Conservation (phyloP, 2,113 vertebrate species). For the Pantherophis guttatus region DNA sequence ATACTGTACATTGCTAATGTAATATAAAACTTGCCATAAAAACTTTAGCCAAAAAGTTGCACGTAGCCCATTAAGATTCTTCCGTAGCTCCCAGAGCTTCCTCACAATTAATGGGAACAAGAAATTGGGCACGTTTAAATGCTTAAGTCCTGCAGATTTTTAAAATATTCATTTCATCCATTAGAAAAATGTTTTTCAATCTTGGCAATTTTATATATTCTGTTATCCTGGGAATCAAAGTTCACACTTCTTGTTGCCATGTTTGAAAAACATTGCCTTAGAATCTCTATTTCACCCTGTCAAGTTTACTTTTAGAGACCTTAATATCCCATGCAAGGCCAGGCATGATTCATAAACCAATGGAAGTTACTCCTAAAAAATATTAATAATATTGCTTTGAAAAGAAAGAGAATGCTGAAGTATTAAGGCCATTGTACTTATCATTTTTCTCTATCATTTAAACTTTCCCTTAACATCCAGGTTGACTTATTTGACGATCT, state of each 20-base stretch:
- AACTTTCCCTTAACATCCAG: neutral
- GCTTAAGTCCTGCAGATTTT: neutral
- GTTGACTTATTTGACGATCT: neutral
- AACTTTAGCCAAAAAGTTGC: neutral
- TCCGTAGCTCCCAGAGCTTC: neutral
- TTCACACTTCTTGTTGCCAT: neutral
- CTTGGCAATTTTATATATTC: neutral
- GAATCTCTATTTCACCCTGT: neutral
- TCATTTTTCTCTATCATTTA: neutral
- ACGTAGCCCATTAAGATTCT: neutral
- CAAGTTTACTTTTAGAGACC: neutral
- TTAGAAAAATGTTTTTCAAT: neutral
- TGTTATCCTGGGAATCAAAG: neutral
- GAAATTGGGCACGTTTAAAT: neutral
- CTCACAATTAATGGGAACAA: neutral
- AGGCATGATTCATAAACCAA: neutral
- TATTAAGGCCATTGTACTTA: neutral
- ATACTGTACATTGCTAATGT: neutral
- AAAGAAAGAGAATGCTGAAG: neutral
- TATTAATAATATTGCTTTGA: neutral
- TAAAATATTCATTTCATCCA: neutral
- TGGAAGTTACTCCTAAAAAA: neutral
- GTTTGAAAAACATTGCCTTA: neutral
- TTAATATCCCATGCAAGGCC: neutral
- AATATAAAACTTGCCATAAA: neutral